Base-by-base conservation (phyloP, 2,888 invertebrate species). In the Yponomeuta plumbellus region DNA sequence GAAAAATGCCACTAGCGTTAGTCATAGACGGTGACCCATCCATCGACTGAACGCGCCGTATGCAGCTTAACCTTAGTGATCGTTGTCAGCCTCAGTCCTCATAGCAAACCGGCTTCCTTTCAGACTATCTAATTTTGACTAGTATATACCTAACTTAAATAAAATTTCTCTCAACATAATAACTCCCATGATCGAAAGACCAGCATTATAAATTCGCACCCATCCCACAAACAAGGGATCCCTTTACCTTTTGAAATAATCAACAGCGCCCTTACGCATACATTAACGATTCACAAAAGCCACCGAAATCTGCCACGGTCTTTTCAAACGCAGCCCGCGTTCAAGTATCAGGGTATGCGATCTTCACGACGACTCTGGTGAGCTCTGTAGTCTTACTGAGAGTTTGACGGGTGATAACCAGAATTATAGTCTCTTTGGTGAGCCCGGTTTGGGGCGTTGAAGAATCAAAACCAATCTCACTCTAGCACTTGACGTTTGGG, bases 391-490 rank as follows among this genome's bases (percentile, higher is more conserved):
- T 8, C 34, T 8, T 8, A 34, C 8, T 34, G 34, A 34, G 34
- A 34, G 34, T 34, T 34, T 8, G 10, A 34, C 8, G 10, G 5
- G 1, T 1, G 8, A 8, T 34, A 8, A 34, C 34, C 34, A 5
- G 34, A 6, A 34, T 34, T 10, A n/a, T 34, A 8, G 6, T 8
- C 34, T 34, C 34, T 52, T 17, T 52, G 17, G 65, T 13, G 44
- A 3, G 13, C 4, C 44, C 26, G 59, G 59, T 65, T 57, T 44
- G 62, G 66, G 69, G 69, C 66, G 69, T 68, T 67, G 58, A 61
- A 17, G 68, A 67, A 67, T 67, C 68, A 67, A 67, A 68, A 66
- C 68, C 67, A 68, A 68, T 68, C 68, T 64, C 67, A n/a, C 34
- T 13, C 11, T 13, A 61, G 64, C 64, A 66, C 66, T 68, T 61